Conservation (phyloP, 64 coral and sea anemone species). For the Acropora yongei region DNA sequence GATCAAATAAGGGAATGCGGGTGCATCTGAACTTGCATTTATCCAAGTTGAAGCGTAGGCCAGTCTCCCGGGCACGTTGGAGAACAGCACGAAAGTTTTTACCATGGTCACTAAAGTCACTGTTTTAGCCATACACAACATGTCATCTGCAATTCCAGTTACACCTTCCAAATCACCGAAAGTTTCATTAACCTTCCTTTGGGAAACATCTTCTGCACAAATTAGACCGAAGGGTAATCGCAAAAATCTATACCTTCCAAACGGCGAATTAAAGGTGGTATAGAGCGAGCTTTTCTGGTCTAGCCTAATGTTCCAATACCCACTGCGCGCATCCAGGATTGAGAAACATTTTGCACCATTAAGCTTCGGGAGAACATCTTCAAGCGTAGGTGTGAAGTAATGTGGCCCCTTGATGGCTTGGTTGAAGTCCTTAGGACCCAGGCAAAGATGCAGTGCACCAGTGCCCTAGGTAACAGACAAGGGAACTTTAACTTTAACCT, state of each 20-base stretch:
- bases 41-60: constrained; percentile 49
- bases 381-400: too few relatives aligned
- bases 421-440: constrained; percentile 66
- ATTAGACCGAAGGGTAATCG: background rate
- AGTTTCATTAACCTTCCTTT: background rate
- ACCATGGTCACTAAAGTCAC: background rate
- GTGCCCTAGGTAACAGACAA: background rate
- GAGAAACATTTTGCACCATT: too few relatives aligned
- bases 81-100: constrained; percentile 50
- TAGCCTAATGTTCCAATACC: background rate
- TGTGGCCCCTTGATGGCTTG: constrained; percentile 1
- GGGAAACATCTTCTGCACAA: background rate
- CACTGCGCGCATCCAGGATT: too few relatives aligned
- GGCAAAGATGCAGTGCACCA: constrained; percentile 27
- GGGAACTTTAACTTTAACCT: background rate
- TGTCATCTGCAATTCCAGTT: constrained; percentile 10
- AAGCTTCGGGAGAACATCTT: too few relatives aligned
- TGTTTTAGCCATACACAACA: background rate
- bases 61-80: constrained; percentile 44
- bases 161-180: background rate
- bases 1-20: constrained; percentile 37
- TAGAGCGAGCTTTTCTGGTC: constrained; percentile 49
- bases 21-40: constrained; percentile 66
- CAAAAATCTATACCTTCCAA: background rate
- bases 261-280: constrained; percentile 16